These are phyloP conservation scores for Pachypeltis micranthus DNA, from an alignment of 1,140 invertebrate species.

Conservation along the genomic window DNA sequence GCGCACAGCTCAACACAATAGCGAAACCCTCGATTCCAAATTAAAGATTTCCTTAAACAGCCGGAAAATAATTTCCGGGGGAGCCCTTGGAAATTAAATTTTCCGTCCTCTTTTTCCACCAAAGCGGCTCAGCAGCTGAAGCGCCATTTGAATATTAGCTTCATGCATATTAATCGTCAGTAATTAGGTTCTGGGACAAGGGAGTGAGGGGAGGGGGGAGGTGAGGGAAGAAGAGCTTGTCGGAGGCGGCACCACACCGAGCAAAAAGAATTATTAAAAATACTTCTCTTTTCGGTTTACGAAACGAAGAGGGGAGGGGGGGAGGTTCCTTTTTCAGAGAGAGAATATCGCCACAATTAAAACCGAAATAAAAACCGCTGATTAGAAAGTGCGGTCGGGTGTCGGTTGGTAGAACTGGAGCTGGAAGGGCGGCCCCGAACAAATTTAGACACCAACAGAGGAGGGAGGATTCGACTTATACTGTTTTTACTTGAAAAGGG, in stretches of 20 bases:
- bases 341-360: background rate
- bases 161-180: constrained; percentile 16
- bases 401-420: too few relatives aligned
- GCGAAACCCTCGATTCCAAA: constrained; percentile 7
- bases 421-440: too few relatives aligned
- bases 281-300: background rate
- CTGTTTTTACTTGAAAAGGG: too few relatives aligned
- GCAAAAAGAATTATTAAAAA: constrained; percentile 14
- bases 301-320: background rate
- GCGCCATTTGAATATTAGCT: constrained; percentile 16
- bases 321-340: background rate
- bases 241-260: background rate
- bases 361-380: background rate
- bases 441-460: too few relatives aligned
- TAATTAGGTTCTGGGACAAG: constrained; percentile 15
- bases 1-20: background rate
- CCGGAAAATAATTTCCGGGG: constrained; percentile 5
- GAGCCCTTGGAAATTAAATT: constrained; percentile 11
- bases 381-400: too few relatives aligned
- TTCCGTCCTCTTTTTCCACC: constrained; percentile 11
- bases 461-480: too few relatives aligned
- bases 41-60: constrained; percentile 17
- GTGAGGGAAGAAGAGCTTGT: too few relatives aligned
- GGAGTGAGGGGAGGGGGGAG: too few relatives aligned
- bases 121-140: too few relatives aligned